Base-by-base conservation (phyloP, 2,888 invertebrate genomes). In the Brassicogethes aeneus region DNA sequence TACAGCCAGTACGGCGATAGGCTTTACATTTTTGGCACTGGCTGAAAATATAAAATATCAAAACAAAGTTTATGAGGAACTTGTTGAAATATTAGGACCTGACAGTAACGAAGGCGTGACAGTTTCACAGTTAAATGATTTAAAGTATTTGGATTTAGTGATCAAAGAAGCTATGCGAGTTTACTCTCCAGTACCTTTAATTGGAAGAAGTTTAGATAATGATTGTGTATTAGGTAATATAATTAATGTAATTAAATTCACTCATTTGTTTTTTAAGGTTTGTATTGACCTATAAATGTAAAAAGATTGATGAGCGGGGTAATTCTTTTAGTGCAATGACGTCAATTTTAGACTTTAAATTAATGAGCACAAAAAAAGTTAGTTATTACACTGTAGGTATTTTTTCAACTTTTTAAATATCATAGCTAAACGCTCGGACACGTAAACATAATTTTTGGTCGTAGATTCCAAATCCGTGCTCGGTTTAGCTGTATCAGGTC, bases 91-190 rank as follows among this genome's bases (percentile, higher is more conserved):
- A 12, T 41, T 64, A 16, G 62, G 61, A 1, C 43, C 44, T 8
- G 58, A 59, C 45, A 50, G 45, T 15, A 51, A 49, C 42, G 46
- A 46, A 10, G 51, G 52, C 32, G 34, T 60, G 2, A 65, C 61
- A 0, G 30, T 50, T 14, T 45, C 49, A 3, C 46, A 56, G 16
- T 46, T 64, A 40, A 60, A 66, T 46, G 60, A 70, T 44, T 41
- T 71, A 12, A 55, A 62, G 32, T 77, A 76, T 56, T 59, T 77
- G 42, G 77, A 77, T 50, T 68, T 74, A 33, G 72, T 76, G 1
- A 70, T 77, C 29, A 77, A 77, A 51, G 78, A 78, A 60, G 65
- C 70, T 0, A 52, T 77, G n/a, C 65, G 77, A 37, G 51, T 76
- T 7, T 75, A 73, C 60, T 73, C 77, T 1, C 69, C 74, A 8